Percentiles rank a stretch among this genome's conserved stretches.
phyloP scores from a whole-genome alignment of 1,140 invertebrate genomes.

The Bombus pascuorum region DNA sequence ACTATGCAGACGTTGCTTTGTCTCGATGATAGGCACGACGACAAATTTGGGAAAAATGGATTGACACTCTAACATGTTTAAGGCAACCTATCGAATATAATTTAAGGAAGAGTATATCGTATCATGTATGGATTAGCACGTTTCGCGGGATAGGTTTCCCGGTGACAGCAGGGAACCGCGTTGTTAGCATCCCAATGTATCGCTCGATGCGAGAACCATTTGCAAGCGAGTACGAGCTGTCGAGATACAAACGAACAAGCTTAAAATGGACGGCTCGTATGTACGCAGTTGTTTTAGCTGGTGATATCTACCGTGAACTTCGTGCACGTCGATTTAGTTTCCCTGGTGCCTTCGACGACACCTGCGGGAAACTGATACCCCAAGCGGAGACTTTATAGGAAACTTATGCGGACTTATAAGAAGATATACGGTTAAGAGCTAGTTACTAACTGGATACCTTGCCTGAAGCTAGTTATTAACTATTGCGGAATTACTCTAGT shows the following conservation, averaged over 20 bases:
- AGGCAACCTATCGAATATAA: neutral
- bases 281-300: slow-evolving; percentile 24
- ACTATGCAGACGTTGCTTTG: neutral
- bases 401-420: slow-evolving; percentile 34
- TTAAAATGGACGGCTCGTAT: slow-evolving; percentile 9
- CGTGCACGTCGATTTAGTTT: slow-evolving; percentile 27
- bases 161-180: neutral
- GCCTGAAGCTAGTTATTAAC: neutral
- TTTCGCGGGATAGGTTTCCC: neutral
- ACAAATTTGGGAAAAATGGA: slow-evolving; percentile 1
- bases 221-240: slow-evolving; percentile 5
- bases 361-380: slow-evolving; percentile 48
- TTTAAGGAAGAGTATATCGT: slow-evolving; percentile 2
- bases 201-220: slow-evolving; percentile 25
- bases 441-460: neutral
- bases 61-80: neutral
- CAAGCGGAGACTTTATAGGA: slow-evolving; percentile 33
- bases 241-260: neutral
- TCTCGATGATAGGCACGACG: too few species aligned
- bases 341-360: slow-evolving; percentile 9
- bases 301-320: slow-evolving; percentile 41
- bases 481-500: neutral
- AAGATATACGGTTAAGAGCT: slow-evolving; percentile 34
- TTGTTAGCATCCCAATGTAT: neutral
- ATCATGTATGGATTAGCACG: slow-evolving; percentile 30